phyloP scores from a whole-genome alignment of 2,888 invertebrate species.

The Drosophila koepferae region DNA sequence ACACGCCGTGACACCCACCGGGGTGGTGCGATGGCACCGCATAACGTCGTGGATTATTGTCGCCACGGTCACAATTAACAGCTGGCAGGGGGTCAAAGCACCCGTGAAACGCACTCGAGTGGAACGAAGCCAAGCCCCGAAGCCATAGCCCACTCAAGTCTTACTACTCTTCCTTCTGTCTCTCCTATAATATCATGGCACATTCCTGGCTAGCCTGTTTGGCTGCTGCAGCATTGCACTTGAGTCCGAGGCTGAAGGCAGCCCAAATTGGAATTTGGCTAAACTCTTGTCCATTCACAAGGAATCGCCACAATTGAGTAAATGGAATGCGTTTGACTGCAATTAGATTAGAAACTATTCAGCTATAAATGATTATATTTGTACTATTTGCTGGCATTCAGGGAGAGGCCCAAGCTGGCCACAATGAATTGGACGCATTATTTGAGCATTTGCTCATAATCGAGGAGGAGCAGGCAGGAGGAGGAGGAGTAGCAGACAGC shows the following conservation, averaged over 20 bases:
- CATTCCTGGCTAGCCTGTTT: not conserved
- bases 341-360: slow-evolving; percentile 37
- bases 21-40: slow-evolving; percentile 1
- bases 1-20: not conserved
- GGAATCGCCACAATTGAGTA: not conserved
- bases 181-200: too few species aligned
- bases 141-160: not conserved
- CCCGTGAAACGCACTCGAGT: slow-evolving; percentile 11
- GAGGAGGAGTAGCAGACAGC: not conserved
- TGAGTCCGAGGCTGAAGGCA: not conserved
- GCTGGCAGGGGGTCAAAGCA: slow-evolving; percentile 18
- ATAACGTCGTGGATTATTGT: slow-evolving; percentile 9
- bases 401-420: not conserved
- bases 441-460: slow-evolving; percentile 51
- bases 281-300: too few species aligned
- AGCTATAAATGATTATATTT: slow-evolving; percentile 41
- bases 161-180: not conserved
- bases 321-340: slow-evolving; percentile 15
- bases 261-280: too few species aligned
- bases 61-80: slow-evolving; percentile 21
- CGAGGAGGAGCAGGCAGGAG: not conserved
- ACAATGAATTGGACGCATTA: slow-evolving; percentile 29
- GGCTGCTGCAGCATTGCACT: not conserved
- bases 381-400: slow-evolving; percentile 2
- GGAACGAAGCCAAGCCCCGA: not conserved